These are phyloP conservation scores for Nudaria mundana DNA, from an alignment of 2,888 invertebrate species.

Conservation along the genomic window DNA sequence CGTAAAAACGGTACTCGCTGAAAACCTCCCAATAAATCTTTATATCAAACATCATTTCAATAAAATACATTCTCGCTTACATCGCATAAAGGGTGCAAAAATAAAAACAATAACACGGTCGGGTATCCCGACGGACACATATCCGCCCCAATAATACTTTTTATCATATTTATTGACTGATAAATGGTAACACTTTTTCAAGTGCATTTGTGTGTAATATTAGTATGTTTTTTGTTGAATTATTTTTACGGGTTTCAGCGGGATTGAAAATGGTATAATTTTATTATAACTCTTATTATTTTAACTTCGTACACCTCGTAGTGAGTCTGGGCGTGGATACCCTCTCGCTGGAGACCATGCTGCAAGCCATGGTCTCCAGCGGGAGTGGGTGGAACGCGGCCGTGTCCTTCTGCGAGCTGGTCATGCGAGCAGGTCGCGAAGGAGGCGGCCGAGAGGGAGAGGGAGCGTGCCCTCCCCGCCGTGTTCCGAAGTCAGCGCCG, in stretches of 20 bases:
- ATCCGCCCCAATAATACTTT: slow-evolving; percentile 76
- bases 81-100: slow-evolving; percentile 63
- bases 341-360: too few species aligned
- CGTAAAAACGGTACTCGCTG: slow-evolving; percentile 11
- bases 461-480: too few species aligned
- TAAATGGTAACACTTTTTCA: slow-evolving; percentile 64
- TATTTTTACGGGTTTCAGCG: slow-evolving; percentile 14
- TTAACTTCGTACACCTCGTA: too few species aligned
- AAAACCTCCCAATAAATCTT: slow-evolving; percentile 59
- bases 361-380: too few species aligned
- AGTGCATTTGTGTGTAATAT: slow-evolving; percentile 70
- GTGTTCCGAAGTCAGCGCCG: too few species aligned
- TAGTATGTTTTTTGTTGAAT: slow-evolving; percentile 22
- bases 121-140: slow-evolving; percentile 65
- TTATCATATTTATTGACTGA: slow-evolving; percentile 81
- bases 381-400: too few species aligned
- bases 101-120: slow-evolving; percentile 72
- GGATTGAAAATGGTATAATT: not conserved
- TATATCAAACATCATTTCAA: slow-evolving; percentile 67
- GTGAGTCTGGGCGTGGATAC: too few species aligned
- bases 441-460: too few species aligned
- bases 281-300: too few species aligned
- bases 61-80: slow-evolving; percentile 63
- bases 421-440: too few species aligned
- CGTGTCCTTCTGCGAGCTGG: too few species aligned